Percentiles rank a stretch among this genome's conserved stretches.
Conservation (phyloP, 2,888 invertebrate genomes). For the Acrobasis repandana region DNA sequence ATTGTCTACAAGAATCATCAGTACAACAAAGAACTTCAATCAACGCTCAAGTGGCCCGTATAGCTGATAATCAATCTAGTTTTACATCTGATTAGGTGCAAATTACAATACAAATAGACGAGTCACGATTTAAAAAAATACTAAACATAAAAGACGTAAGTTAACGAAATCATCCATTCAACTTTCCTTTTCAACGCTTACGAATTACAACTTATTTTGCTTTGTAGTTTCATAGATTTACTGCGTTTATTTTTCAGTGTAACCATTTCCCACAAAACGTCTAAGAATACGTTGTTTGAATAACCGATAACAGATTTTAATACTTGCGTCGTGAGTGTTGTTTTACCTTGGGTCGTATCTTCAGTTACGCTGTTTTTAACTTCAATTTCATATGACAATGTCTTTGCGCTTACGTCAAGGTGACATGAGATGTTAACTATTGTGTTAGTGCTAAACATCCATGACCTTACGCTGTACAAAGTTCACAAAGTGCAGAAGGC, state of each 20-base stretch:
- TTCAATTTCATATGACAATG: constrained; percentile 47
- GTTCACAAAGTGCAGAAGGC: constrained; percentile 72
- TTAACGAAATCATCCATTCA: constrained; percentile 16
- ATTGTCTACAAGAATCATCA: constrained; percentile 58
- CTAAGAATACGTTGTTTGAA: constrained; percentile 22
- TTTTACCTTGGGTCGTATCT: constrained; percentile 26
- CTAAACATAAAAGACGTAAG: constrained; percentile 35
- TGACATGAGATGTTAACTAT: constrained; percentile 79
- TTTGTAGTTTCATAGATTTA: constrained; percentile 21
- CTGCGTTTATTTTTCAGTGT: not conserved
- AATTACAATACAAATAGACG: constrained; percentile 79
- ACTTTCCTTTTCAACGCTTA: constrained; percentile 32
- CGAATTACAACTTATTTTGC: constrained; percentile 24
- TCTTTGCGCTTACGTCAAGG: constrained; percentile 76
- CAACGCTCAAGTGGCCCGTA: constrained; percentile 52
- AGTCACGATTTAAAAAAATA: constrained; percentile 64
- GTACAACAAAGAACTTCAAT: constrained; percentile 54
- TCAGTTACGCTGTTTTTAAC: constrained; percentile 41
- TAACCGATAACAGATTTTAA: constrained; percentile 48
- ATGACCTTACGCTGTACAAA: constrained; percentile 78
- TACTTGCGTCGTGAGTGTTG: constrained; percentile 42
- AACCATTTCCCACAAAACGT: constrained; percentile 8
- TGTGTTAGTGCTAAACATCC: constrained; percentile 77
- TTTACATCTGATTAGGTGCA: constrained; percentile 80
- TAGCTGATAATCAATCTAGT: constrained; percentile 78